Evolutionary conservation across 2,797 vertebrate genomes (phyloP), one percentile per base, ranked within the genome.

Genomic region (Gorsachius magnificus): DNA sequence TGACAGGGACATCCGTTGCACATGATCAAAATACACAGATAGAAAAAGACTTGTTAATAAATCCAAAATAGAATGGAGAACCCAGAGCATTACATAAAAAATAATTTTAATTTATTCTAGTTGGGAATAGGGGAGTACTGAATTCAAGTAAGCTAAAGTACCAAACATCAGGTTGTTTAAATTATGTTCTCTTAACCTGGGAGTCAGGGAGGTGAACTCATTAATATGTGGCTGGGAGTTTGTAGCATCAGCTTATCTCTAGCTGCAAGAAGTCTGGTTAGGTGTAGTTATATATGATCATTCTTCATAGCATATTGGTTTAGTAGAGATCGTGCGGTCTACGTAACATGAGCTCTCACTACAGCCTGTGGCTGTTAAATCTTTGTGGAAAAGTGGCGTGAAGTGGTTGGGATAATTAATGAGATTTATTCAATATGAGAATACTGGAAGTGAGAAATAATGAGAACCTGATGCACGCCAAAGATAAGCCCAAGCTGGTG

Each of bases 351-450:
- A 90, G 57, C 51, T 87, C 57, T 72, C 76, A 17, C 35, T 65
- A 8, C 41, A 81, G 79, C 69, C 72, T 31, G 65, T 83, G 54
- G 83, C 89, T 87, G 28, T 45, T 86, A 10, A 4, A 2, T 38
- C 43, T 81, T 80, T 56, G 48, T 0, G 0, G 74, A 77, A 38
- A 91, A 89, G 41, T 53, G 28, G 4, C 1, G 0, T 19, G 2
- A 80, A 83, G 83, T 74, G 31, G 8, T 45, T 77, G 66, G 53
- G n/a, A 29, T 83, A 90, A 79, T 89, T 54, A 76, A 54, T 21
- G 41, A 68, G 31, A 35, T 83, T 90, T 89, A n/a, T 61, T 41
- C 45, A 64, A 29, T 41, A 19, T 6, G 70, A 68, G 56, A 31
- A 29, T 31, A 9, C 13, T 95, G 68, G 45, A 33, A 48, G 38